Evolutionary conservation across 2,113 vertebrate genomes (phyloP).

Genomic region (Aythya baeri): DNA sequence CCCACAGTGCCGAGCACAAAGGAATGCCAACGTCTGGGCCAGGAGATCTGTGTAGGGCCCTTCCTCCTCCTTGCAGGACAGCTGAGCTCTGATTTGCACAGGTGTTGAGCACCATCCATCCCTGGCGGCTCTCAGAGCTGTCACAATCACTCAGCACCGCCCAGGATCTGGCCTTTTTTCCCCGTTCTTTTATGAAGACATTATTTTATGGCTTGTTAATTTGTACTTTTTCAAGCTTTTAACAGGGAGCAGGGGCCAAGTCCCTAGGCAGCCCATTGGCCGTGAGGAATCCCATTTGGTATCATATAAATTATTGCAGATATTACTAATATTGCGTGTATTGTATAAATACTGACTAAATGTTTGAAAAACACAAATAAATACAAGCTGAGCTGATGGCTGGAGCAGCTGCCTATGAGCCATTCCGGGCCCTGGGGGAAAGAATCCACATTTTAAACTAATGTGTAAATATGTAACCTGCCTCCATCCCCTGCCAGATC

Average conservation of each 20-base stretch:
- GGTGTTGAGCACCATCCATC: constrained; percentile 20
- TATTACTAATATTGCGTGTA: constrained; percentile 67
- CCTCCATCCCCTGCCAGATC: constrained; percentile 48
- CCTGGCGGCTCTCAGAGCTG: background rate
- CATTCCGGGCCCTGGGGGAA: constrained; percentile 39
- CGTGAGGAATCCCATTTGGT: constrained; percentile 66
- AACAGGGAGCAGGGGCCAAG: constrained; percentile 60
- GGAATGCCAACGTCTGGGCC: accelerated
- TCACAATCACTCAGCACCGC: constrained; percentile 26
- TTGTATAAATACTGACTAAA: constrained; percentile 69
- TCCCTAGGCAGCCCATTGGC: constrained; percentile 57
- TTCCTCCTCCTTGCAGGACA: background rate
- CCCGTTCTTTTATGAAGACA: constrained; percentile 30
- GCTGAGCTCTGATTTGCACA: background rate
- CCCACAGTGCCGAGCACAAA: background rate
- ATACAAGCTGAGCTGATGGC: constrained; percentile 57
- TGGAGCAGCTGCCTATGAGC: constrained; percentile 70
- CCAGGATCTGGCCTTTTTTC: constrained; percentile 49
- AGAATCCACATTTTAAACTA: constrained; percentile 73
- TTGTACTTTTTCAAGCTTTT: constrained; percentile 61
- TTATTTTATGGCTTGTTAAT: constrained; percentile 66
- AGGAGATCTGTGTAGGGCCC: accelerated
- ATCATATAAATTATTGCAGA: constrained; percentile 67
- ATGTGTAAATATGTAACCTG: constrained; percentile 75
- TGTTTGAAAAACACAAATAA: constrained; percentile 72